Base-by-base conservation (phyloP, 1,140 invertebrate genomes). In the Zaprionus capensis region DNA sequence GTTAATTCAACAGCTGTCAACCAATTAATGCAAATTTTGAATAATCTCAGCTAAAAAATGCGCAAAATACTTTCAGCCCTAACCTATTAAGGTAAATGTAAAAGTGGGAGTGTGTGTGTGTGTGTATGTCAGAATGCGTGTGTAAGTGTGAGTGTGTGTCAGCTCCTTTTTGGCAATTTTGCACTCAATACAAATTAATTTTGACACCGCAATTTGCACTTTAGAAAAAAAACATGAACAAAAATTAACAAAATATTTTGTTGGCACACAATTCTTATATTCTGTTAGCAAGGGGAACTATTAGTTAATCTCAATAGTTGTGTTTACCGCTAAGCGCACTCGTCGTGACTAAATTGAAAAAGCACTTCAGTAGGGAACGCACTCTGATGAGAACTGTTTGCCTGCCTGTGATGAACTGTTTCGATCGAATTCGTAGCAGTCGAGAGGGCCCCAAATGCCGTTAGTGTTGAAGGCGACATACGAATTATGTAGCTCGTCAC, bases 261-360 rank as follows among this genome's bases (percentile, higher is more conserved):
- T 56, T 62, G 44, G 6, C 57, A 76, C 70, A 58, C 44, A 14
- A 56, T 56, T 53, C 20, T 24, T 59, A 5, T 31, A 46, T n/a
- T 36, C 31, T 65, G 22, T 56, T 67, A 28, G 26, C 14, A 55
- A 62, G 55, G 14, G 12, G 38, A 67, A 53, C 20, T 72, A 46
- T 65, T 58, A 41, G 41, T 71, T 53, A 71, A 61, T 38, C 34
- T 49, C 38, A 74, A 71, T 49, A 63, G 55, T 63, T 82, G 67
- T 87, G 77, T 86, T 86, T 86, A 86, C 83, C 83, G 83, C 83
- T 86, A 74, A 86, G 80, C 83, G 83, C 64, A 82, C 81, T 80
- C 65, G 80, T 83, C 80, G 81, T 80, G 71, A 71, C 58, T 69
- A 66, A 68, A 67, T 73, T 71, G 63, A 44, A 70, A 61, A 73